phyloP scores from a whole-genome alignment of 2,797 vertebrate genomes.

The Poecilia wingei region DNA sequence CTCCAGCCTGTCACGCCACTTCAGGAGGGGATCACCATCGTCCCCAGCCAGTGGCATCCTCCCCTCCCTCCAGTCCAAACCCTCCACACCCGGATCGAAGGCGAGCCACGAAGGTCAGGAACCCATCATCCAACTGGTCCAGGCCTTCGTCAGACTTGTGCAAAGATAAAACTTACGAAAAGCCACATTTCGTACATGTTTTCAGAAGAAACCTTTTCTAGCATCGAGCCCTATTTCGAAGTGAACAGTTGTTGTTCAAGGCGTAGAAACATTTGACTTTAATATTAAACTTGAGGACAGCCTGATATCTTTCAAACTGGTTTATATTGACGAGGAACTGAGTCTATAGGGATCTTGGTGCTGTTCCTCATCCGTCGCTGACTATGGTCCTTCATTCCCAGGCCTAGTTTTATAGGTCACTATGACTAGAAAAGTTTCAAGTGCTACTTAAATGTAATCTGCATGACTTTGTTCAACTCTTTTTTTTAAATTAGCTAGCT shows the following conservation, averaged over 20 bases:
- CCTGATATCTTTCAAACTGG: constrained; percentile 9
- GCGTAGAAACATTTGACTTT: background rate
- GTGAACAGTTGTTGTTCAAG: background rate
- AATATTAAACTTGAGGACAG: constrained; percentile 9
- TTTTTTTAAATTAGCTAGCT: constrained; percentile 47
- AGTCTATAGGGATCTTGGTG: constrained; percentile 35
- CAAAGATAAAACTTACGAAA: constrained; percentile 85
- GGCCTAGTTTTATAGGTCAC: constrained; percentile 82
- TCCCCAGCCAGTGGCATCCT: constrained; percentile 89
- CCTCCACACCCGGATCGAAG: constrained; percentile 82
- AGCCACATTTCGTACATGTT: constrained; percentile 9
- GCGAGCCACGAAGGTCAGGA: constrained; percentile 91
- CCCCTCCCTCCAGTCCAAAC: constrained; percentile 88
- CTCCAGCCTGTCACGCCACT: constrained; percentile 91
- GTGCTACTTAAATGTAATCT: constrained; percentile 38
- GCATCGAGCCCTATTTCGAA: background rate
- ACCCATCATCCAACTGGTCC: constrained; percentile 94
- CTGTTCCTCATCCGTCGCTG: constrained; percentile 40
- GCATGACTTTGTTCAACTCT: constrained; percentile 23
- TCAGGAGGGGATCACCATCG: constrained; percentile 90
- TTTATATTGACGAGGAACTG: background rate
- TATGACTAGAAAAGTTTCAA: constrained; percentile 46
- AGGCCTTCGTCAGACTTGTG: constrained; percentile 93
- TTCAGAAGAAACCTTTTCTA: background rate
- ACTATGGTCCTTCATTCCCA: constrained; percentile 43